Percentiles rank a stretch among this genome's conserved stretches.
These are phyloP conservation scores for Apteryx owenii DNA, from an alignment of 2,113 vertebrate genomes.

Conservation along the genomic window DNA sequence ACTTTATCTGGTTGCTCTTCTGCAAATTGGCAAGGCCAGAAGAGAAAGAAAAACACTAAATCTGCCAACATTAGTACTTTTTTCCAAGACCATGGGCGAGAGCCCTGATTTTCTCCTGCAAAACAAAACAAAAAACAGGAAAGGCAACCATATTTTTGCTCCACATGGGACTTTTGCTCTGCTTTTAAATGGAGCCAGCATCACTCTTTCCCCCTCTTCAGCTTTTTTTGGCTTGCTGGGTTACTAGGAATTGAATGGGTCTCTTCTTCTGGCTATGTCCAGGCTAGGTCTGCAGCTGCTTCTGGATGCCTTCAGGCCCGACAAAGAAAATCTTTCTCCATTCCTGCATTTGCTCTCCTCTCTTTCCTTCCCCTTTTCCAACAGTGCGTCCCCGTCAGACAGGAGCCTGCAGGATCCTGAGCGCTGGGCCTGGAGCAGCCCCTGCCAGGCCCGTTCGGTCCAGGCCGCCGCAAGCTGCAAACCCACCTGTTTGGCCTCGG, in stretches of 20 bases:
- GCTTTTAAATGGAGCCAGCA: not conserved
- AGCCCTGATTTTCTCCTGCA: not conserved
- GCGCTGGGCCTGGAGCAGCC: too few relatives aligned
- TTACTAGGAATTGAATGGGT: not conserved
- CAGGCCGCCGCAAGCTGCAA: not conserved
- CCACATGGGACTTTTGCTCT: not conserved
- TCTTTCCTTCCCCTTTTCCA: not conserved
- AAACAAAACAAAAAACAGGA: not conserved
- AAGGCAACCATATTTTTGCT: not conserved
- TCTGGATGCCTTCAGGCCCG: not conserved
- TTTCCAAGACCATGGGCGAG: not conserved
- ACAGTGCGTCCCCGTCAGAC: not conserved
- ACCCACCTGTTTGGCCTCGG: not conserved
- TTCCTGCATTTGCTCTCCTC: not conserved
- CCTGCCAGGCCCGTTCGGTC: too few relatives aligned
- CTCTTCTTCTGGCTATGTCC: not conserved
- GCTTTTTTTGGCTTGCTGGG: not conserved
- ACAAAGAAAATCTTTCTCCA: not conserved
- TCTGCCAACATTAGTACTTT: not conserved
- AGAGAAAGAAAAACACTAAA: not conserved
- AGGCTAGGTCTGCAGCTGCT: rapidly evolving
- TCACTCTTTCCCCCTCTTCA: not conserved
- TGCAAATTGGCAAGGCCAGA: not conserved
- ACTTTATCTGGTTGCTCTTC: constrained; percentile 39
- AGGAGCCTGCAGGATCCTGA: not conserved